phyloP scores from a whole-genome alignment of 2,113 vertebrate genomes.

The Arizona elegans region DNA sequence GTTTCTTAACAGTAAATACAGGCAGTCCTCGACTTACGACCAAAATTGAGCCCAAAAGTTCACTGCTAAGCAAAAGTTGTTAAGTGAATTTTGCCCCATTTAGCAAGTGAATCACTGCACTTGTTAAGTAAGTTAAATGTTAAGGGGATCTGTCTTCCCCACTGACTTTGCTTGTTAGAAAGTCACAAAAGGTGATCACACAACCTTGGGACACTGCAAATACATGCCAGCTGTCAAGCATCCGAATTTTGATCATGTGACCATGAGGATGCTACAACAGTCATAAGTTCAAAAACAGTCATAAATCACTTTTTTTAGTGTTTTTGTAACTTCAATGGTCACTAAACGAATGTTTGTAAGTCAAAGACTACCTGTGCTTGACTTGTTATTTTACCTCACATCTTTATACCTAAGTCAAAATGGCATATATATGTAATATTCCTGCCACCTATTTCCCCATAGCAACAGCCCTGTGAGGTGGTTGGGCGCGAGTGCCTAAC shows the following conservation, averaged over 20 bases:
- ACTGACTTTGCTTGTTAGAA: background rate
- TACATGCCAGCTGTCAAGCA: background rate
- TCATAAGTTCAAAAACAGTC: background rate
- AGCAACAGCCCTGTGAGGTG: background rate
- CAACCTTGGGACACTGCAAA: background rate
- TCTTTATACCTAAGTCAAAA: too few species aligned
- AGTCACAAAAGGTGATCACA: background rate
- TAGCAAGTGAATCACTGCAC: too few species aligned
- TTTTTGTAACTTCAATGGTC: background rate
- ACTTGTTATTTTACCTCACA: background rate
- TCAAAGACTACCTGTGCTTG: background rate
- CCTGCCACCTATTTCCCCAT: background rate
- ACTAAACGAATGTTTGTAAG: background rate
- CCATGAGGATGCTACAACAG: background rate
- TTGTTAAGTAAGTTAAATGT: background rate
- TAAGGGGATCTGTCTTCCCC: background rate
- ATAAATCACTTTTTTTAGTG: background rate
- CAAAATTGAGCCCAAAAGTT: background rate
- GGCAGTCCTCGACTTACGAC: background rate
- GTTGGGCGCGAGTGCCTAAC: background rate
- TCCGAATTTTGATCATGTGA: background rate
- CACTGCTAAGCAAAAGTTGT: background rate
- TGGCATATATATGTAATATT: background rate
- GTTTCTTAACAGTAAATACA: background rate
- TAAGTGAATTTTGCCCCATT: background rate